Evolutionary conservation across 1,140 invertebrate species (phyloP).

Genomic region (Drosophila sulfurigaster): DNA sequence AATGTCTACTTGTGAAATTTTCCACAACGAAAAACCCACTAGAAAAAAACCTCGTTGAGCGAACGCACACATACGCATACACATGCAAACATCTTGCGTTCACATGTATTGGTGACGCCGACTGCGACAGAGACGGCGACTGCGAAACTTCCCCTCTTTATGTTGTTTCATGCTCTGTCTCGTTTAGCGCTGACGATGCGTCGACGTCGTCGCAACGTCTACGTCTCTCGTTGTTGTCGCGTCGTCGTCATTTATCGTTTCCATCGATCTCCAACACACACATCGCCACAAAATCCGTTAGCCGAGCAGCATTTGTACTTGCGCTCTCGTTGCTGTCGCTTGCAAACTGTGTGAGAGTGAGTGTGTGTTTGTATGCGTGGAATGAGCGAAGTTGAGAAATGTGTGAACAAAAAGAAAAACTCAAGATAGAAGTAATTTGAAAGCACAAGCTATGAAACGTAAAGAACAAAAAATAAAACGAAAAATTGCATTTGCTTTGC

Average conservation of each 20-base stretch:
- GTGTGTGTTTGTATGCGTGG: constrained; percentile 34
- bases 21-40: constrained; percentile 71
- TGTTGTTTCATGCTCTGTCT: constrained; percentile 62
- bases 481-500: constrained; percentile 69
- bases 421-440: constrained; percentile 41
- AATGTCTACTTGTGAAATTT: constrained; percentile 75
- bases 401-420: constrained; percentile 42
- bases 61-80: constrained; percentile 39
- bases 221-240: background rate
- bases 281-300: constrained; percentile 71
- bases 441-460: constrained; percentile 37
- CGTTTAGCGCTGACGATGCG: constrained; percentile 48
- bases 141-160: constrained; percentile 79
- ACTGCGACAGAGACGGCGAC: constrained; percentile 18
- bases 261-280: constrained; percentile 79
- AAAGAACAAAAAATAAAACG: constrained; percentile 21
- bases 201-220: constrained; percentile 68
- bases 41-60: constrained; percentile 51
- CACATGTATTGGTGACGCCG: constrained; percentile 38
- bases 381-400: constrained; percentile 73
- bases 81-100: constrained; percentile 5
- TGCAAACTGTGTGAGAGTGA: constrained; percentile 19
- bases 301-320: constrained; percentile 50
- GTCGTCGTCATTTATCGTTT: constrained; percentile 78
- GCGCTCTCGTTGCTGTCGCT: constrained; percentile 51